Percentiles rank a stretch among this genome's conserved stretches.
phyloP scores from a whole-genome alignment of 2,797 vertebrate genomes.

The Hydrophis major region DNA sequence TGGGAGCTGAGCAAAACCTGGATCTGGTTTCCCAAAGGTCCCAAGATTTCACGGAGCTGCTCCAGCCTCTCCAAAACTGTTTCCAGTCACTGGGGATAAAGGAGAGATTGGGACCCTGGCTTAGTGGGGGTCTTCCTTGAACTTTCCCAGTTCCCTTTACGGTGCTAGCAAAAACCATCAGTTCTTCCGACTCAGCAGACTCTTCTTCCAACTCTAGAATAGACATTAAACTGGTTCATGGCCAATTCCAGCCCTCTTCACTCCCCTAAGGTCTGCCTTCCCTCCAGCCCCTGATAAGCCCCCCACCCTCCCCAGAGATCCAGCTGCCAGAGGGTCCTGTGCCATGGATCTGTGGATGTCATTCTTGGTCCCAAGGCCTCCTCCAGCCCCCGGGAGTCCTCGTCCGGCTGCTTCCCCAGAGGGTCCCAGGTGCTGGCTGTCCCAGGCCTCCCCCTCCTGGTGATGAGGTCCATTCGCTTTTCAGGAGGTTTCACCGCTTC shows the following conservation, averaged over 20 bases:
- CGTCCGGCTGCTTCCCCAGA: background rate
- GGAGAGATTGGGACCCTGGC: background rate
- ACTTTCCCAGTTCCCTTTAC: background rate
- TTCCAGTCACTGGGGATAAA: background rate
- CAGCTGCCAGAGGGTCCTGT: background rate
- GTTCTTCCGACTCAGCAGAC: too few relatives aligned
- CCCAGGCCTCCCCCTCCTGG: background rate
- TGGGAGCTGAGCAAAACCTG: background rate
- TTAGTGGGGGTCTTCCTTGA: background rate
- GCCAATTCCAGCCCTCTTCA: background rate
- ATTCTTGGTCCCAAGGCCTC: too few relatives aligned
- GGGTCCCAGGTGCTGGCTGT: background rate
- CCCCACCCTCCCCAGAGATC: background rate
- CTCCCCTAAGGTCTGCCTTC: background rate
- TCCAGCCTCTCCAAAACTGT: background rate
- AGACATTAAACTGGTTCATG: too few relatives aligned
- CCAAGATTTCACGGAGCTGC: background rate
- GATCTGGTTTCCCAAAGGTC: background rate
- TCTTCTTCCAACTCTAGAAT: too few relatives aligned
- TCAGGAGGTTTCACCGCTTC: slow-evolving; percentile 85
- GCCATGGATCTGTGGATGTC: background rate
- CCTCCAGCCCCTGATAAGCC: background rate
- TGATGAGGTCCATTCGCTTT: background rate
- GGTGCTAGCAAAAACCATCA: background rate
- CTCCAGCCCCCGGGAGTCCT: background rate